phyloP scores from a whole-genome alignment of 1,140 invertebrate genomes.

The Tetraneura akinire region DNA sequence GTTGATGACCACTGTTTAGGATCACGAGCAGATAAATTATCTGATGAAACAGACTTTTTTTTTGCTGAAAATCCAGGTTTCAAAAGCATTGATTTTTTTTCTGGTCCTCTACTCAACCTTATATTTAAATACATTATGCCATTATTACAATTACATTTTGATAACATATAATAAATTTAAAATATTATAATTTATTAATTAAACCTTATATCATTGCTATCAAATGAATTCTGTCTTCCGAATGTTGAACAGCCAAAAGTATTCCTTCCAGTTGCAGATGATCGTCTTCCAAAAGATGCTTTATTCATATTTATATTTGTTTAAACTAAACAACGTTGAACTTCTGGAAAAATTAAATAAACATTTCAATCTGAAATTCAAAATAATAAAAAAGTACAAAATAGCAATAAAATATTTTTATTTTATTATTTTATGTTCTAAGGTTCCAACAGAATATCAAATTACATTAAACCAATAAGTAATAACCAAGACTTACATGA shows the following conservation, averaged over 20 bases:
- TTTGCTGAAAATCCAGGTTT: slow-evolving; percentile 42
- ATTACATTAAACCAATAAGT: too few species aligned
- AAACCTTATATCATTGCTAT: slow-evolving; percentile 32
- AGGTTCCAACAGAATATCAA: too few species aligned
- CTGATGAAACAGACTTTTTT: slow-evolving; percentile 34
- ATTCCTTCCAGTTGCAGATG: slow-evolving; percentile 23
- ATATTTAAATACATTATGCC: background rate
- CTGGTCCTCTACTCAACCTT: slow-evolving; percentile 23
- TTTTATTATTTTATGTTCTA: too few species aligned
- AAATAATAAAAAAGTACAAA: too few species aligned
- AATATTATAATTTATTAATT: background rate
- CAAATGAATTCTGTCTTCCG: slow-evolving; percentile 36
- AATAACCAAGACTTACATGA: too few species aligned
- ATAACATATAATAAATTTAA: background rate
- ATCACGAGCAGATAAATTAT: slow-evolving; percentile 29
- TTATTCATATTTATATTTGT: slow-evolving; percentile 17
- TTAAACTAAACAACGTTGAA: too few species aligned
- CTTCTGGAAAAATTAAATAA: too few species aligned
- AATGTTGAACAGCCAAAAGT: slow-evolving; percentile 27
- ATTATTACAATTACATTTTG: background rate
- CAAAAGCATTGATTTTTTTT: slow-evolving; percentile 35
- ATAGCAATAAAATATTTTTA: too few species aligned
- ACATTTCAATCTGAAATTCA: too few species aligned
- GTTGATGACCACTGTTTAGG: slow-evolving; percentile 34
- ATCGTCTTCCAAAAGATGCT: slow-evolving; percentile 38